phyloP scores from a whole-genome alignment of 2,113 vertebrate genomes.

The Lathamus discolor region DNA sequence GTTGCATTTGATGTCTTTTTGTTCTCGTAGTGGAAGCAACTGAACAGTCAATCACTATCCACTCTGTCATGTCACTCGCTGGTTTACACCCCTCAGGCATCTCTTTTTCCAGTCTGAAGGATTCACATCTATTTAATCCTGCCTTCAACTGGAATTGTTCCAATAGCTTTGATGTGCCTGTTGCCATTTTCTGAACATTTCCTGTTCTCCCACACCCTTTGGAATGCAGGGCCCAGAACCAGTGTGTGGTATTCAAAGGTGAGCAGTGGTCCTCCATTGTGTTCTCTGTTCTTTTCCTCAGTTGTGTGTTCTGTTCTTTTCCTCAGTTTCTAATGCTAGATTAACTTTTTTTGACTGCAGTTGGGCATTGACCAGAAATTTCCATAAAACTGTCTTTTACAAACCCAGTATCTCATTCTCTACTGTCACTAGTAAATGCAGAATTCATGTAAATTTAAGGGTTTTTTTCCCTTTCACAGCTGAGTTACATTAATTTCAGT shows the following conservation, averaged over 20 bases:
- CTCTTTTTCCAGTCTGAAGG: neutral
- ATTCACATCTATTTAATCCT: neutral
- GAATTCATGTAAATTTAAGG: neutral
- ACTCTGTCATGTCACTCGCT: neutral
- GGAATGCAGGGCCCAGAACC: neutral
- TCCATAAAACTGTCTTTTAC: neutral
- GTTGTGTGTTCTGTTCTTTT: neutral
- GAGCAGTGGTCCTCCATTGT: neutral
- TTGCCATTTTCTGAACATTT: neutral
- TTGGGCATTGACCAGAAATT: neutral
- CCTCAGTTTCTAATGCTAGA: neutral
- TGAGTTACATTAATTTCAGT: neutral
- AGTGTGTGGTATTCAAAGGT: neutral
- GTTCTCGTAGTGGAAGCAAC: neutral
- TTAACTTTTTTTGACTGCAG: neutral
- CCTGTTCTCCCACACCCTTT: neutral
- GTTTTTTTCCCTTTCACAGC: neutral
- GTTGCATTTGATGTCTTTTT: neutral
- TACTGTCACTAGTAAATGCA: neutral
- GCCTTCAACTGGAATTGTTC: neutral
- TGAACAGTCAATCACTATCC: neutral
- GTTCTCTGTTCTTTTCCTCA: neutral
- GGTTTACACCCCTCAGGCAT: neutral
- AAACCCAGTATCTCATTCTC: neutral
- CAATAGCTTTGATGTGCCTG: neutral